phyloP scores from a whole-genome alignment of 2,888 invertebrate species.

The Alloscopus bannaensis region DNA sequence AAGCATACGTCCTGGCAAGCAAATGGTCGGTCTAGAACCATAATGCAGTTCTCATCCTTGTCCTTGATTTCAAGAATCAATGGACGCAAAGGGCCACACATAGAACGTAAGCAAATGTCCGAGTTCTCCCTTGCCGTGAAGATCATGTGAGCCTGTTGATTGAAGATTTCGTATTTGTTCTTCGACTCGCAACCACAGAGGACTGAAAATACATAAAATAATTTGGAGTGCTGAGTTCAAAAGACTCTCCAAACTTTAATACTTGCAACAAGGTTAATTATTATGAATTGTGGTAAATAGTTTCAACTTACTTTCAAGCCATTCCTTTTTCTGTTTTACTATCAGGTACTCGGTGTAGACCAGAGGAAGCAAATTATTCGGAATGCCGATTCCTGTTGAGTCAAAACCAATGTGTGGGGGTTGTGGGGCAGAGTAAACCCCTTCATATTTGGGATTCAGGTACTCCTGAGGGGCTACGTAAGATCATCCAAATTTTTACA shows the following conservation, averaged over 20 bases:
- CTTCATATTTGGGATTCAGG: conserved; percentile 46
- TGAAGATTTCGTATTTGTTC: conserved; percentile 41
- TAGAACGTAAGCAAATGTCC: conserved; percentile 24
- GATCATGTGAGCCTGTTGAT: conserved; percentile 36
- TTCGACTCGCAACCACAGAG: conserved; percentile 45
- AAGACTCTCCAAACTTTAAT: too few relatives aligned
- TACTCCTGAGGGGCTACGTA: conserved; percentile 33
- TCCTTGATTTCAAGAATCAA: conserved; percentile 40
- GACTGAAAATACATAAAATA: conserved; percentile 17
- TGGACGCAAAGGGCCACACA: conserved; percentile 35
- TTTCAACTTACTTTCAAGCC: conserved; percentile 51
- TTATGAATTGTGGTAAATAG: too few relatives aligned
- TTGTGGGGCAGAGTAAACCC: conserved; percentile 42
- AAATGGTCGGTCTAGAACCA: conserved; percentile 38
- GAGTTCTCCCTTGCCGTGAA: conserved; percentile 37
- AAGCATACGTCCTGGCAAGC: conserved; percentile 44
- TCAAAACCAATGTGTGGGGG: conserved; percentile 30
- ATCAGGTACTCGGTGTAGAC: conserved; percentile 33
- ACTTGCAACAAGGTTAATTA: too few relatives aligned
- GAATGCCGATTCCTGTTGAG: conserved; percentile 21
- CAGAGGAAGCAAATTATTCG: conserved; percentile 21
- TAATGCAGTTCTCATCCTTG: conserved; percentile 33
- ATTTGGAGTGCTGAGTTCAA: too few relatives aligned
- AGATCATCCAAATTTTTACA: background rate
- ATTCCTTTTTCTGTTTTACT: conserved; percentile 45